Conservation (phyloP, 2,797 vertebrate genomes). For the Salmo trutta region DNA sequence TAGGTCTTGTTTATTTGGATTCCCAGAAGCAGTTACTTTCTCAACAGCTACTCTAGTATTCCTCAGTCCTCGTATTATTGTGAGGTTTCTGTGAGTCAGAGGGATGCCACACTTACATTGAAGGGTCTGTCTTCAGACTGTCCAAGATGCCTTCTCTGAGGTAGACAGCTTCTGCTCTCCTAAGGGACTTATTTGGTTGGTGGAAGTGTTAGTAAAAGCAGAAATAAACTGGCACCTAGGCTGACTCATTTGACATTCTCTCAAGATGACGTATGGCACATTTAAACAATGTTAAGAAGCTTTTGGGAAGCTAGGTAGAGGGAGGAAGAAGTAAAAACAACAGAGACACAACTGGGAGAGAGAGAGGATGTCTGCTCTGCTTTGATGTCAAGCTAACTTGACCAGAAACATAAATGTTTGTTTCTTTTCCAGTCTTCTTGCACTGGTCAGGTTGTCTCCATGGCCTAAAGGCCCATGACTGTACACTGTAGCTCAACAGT, state of each 20-base stretch:
- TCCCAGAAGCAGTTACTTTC: not conserved
- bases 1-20: slow-evolving; percentile 52
- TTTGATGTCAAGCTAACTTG: not conserved
- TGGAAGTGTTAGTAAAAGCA: not conserved
- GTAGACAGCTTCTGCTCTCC: not conserved
- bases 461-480: slow-evolving; percentile 21
- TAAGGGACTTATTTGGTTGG: not conserved
- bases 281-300: slow-evolving; percentile 13
- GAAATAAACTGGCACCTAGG: too few species aligned
- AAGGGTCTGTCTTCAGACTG: not conserved
- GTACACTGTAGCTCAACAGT: slow-evolving; percentile 25
- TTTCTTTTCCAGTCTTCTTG: slow-evolving; percentile 21
- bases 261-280: slow-evolving; percentile 24
- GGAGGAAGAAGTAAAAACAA: not conserved
- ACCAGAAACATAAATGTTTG: not conserved
- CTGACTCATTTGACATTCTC: slow-evolving; percentile 17
- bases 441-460: slow-evolving; percentile 24
- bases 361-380: not conserved
- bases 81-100: not conserved
- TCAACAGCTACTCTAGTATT: not conserved
- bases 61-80: not conserved
- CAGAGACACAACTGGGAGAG: not conserved
- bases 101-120: not conserved
- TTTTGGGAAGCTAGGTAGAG: slow-evolving; percentile 10
- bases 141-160: not conserved